Conservation (phyloP, 2,797 vertebrate genomes). For the Simalia tracyae region DNA sequence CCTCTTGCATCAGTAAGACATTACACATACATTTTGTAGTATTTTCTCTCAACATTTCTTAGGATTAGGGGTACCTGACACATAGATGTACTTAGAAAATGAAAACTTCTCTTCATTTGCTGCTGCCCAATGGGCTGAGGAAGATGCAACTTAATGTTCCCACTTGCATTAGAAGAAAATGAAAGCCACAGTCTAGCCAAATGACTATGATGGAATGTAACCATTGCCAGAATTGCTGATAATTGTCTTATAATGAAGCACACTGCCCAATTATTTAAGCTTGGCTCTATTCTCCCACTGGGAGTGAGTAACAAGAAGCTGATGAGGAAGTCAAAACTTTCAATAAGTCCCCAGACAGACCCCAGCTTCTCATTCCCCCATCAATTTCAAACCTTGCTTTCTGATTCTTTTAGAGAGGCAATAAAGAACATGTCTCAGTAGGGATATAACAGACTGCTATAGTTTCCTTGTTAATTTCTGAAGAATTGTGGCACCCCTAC, state of each 20-base stretch:
- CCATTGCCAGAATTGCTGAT: not conserved
- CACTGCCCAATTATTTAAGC: not conserved
- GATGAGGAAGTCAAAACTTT: not conserved
- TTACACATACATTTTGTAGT: not conserved
- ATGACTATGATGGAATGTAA: not conserved
- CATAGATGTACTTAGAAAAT: not conserved
- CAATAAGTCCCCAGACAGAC: not conserved
- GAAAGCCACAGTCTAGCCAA: not conserved
- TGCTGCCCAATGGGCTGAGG: not conserved
- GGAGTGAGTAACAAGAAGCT: not conserved
- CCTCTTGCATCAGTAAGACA: not conserved
- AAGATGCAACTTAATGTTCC: not conserved
- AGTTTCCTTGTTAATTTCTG: not conserved
- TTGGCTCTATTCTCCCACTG: not conserved
- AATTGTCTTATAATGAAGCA: not conserved
- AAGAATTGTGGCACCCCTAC: not conserved
- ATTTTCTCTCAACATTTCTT: not conserved
- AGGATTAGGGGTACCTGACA: not conserved
- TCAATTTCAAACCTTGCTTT: not conserved
- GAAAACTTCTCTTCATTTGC: not conserved
- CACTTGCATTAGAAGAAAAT: not conserved
- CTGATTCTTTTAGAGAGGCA: not conserved
- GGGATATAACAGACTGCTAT: not conserved
- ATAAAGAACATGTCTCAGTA: not conserved
- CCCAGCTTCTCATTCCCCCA: not conserved